phyloP scores from a whole-genome alignment of 1,140 invertebrate genomes.

The Drosophila watanabei region DNA sequence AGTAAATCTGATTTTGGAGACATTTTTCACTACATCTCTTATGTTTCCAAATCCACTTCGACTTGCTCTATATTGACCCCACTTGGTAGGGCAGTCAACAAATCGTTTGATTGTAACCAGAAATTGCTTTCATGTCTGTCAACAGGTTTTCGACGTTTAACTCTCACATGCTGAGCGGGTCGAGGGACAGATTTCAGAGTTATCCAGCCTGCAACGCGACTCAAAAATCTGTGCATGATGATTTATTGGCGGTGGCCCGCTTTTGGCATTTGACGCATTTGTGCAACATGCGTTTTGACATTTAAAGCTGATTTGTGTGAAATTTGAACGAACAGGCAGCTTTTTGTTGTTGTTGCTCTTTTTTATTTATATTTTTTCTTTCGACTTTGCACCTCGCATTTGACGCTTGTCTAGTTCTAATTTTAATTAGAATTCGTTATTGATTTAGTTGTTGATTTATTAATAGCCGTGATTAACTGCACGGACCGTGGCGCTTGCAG shows the following conservation, averaged over 20 bases:
- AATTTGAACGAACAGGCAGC: conserved; percentile 55
- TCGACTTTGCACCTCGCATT: conserved; percentile 24
- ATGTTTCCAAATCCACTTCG: neutral
- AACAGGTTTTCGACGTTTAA: conserved; percentile 54
- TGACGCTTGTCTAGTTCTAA: conserved; percentile 48
- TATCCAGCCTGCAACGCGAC: conserved; percentile 31
- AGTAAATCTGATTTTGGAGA: accelerated
- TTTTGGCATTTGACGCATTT: conserved; percentile 82
- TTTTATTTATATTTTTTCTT: neutral
- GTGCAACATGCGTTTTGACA: conserved; percentile 84
- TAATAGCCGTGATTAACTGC: conserved; percentile 64
- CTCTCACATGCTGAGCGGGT: conserved; percentile 5
- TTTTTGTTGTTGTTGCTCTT: conserved; percentile 1
- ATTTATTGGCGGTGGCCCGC: conserved; percentile 74
- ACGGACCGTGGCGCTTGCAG: conserved; percentile 55
- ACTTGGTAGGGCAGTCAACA: conserved; percentile 34
- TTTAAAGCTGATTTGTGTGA: conserved; percentile 83
- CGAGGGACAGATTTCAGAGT: conserved; percentile 11
- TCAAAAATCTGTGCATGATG: conserved; percentile 60
- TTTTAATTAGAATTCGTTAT: conserved; percentile 54
- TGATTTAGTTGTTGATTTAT: conserved; percentile 76
- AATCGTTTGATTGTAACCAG: conserved; percentile 40
- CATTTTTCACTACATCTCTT: neutral
- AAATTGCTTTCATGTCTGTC: conserved; percentile 59
- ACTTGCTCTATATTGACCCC: neutral